Evolutionary conservation across 2,888 invertebrate species (phyloP).

Genomic region (Micoletzkya japonica): DNA sequence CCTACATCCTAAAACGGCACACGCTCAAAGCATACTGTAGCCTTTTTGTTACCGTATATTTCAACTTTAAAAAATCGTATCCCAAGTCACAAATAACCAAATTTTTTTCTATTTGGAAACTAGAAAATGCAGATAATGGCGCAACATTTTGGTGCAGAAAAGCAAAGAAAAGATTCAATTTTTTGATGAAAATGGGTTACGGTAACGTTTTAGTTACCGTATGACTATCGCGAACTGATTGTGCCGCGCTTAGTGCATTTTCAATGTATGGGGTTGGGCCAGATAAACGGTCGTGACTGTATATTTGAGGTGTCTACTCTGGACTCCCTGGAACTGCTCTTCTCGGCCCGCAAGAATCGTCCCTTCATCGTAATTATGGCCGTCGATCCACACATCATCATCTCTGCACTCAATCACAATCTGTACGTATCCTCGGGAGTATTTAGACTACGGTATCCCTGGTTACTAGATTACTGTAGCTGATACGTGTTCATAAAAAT

Average conservation of each 20-base stretch:
- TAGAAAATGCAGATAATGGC: no score
- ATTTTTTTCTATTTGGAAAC: no score
- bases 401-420: conserved; percentile 73
- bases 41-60: not conserved
- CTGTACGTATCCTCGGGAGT: conserved; percentile 32
- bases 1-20: no score
- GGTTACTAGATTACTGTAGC: no score
- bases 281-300: not conserved
- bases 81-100: no score
- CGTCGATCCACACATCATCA: conserved; percentile 97
- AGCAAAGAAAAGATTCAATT: no score
- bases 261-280: not conserved
- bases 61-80: no score
- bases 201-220: no score
- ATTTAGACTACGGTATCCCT: not conserved
- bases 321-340: conserved; percentile 91
- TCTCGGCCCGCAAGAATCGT: conserved; percentile 83
- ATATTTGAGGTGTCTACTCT: conserved; percentile 70
- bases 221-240: not conserved
- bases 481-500: not conserved
- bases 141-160: no score
- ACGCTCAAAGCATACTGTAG: no score
- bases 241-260: not conserved
- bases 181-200: no score
- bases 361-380: conserved; percentile 92